Evolutionary conservation across 2,797 vertebrate genomes (phyloP).

Genomic region (Xenops minutus): DNA sequence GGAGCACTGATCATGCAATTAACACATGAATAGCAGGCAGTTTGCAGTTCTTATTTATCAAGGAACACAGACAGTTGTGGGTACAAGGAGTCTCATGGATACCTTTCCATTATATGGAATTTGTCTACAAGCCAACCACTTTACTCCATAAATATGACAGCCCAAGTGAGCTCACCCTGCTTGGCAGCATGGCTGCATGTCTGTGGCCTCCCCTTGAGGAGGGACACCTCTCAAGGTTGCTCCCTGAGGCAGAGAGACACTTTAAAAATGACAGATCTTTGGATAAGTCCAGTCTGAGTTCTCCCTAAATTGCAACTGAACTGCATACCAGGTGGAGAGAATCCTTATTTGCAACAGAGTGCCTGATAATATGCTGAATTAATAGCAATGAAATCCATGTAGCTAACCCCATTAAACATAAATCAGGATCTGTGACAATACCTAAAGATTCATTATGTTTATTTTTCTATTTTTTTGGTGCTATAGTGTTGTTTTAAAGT

Average conservation of each 20-base stretch:
- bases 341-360: neutral
- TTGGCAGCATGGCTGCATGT: neutral
- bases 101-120: neutral
- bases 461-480: too few species aligned
- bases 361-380: neutral
- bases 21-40: neutral
- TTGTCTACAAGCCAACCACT: neutral
- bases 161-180: neutral
- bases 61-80: neutral
- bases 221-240: neutral
- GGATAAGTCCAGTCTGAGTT: neutral
- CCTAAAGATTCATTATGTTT: neutral
- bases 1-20: neutral
- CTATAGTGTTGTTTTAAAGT: neutral
- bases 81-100: neutral
- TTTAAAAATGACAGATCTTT: neutral
- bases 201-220: neutral
- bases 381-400: neutral
- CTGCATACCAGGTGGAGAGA: neutral
- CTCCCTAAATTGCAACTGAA: neutral
- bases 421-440: neutral
- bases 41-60: neutral
- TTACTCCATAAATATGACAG: neutral
- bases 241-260: neutral
- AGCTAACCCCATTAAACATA: neutral